Conservation (phyloP, 2,888 invertebrate genomes). For the Megamerina dolium region DNA sequence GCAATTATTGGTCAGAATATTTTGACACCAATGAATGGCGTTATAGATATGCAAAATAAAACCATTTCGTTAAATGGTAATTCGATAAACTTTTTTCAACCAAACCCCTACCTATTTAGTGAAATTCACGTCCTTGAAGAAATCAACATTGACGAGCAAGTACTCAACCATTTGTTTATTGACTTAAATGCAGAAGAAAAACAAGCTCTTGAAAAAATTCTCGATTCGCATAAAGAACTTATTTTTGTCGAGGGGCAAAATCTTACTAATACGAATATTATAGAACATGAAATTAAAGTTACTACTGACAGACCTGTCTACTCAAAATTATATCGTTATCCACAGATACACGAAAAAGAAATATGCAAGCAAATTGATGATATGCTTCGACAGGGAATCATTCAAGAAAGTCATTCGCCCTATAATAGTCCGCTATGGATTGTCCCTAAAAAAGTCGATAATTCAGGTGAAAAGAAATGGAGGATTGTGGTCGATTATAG, state of each 20-base stretch:
- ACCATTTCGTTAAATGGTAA: too few species aligned
- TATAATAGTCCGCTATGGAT: too few species aligned
- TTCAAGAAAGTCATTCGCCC: not conserved
- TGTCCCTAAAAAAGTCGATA: slow-evolving; percentile 1
- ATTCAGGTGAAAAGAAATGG: not conserved
- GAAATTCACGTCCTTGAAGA: slow-evolving; percentile 3
- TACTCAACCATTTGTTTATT: not conserved
- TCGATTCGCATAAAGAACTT: not conserved
- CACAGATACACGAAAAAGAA: slow-evolving; percentile 10
- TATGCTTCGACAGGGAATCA: slow-evolving; percentile 9
- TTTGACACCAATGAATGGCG: slow-evolving; percentile 5
- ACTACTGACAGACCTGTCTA: slow-evolving; percentile 4
- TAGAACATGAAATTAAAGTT: slow-evolving; percentile 7
- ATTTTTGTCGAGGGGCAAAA: slow-evolving; percentile 6
- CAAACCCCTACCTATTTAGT: too few species aligned
- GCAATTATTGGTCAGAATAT: too few species aligned
- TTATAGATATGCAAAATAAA: slow-evolving; percentile 5
- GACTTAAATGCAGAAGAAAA: not conserved
- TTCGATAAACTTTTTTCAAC: too few species aligned
- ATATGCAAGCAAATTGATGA: slow-evolving; percentile 7
- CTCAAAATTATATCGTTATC: slow-evolving; percentile 9
- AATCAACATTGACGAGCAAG: not conserved
- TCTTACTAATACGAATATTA: not conserved
- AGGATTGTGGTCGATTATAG: not conserved
- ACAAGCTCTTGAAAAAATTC: not conserved